Evolutionary conservation across 2,888 invertebrate species (phyloP).

Genomic region (Drosophila meridiana): DNA sequence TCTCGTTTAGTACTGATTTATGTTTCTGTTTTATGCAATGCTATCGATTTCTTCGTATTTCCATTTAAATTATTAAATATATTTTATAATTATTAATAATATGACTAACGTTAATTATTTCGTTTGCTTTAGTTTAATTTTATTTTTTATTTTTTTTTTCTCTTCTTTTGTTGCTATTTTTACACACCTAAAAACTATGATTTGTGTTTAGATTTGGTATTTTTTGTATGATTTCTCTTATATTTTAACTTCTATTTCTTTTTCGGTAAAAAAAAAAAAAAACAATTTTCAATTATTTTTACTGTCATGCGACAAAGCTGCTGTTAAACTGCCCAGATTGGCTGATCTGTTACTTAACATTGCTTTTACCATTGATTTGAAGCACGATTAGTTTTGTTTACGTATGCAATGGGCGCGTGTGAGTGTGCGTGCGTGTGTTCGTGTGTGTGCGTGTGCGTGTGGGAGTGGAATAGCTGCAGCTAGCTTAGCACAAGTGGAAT

Average conservation of each 20-base stretch:
- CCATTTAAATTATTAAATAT: slow-evolving; percentile 24
- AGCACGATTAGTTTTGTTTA: slow-evolving; percentile 42
- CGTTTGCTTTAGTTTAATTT: slow-evolving; percentile 32
- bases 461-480: not conserved
- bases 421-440: slow-evolving; percentile 4
- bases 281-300: slow-evolving; percentile 18
- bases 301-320: slow-evolving; percentile 22
- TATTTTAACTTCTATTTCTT: slow-evolving; percentile 20
- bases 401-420: slow-evolving; percentile 24
- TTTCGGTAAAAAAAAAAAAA: slow-evolving; percentile 35
- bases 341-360: slow-evolving; percentile 42
- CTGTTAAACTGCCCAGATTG: slow-evolving; percentile 20
- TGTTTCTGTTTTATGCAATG: slow-evolving; percentile 35
- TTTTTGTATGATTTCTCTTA: slow-evolving; percentile 16
- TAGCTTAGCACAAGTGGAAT: slow-evolving; percentile 10
- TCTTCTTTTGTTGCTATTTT: slow-evolving; percentile 50
- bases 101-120: slow-evolving; percentile 41
- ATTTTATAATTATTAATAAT: slow-evolving; percentile 15
- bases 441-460: slow-evolving; percentile 12
- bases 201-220: slow-evolving; percentile 56
- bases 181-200: slow-evolving; percentile 62
- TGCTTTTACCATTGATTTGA: slow-evolving; percentile 39
- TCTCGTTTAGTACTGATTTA: slow-evolving; percentile 42
- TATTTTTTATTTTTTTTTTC: slow-evolving; percentile 34
- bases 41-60: slow-evolving; percentile 29